Evolutionary conservation across 2,888 invertebrate genomes (phyloP).

Genomic region (Protodeltote pygarga): DNA sequence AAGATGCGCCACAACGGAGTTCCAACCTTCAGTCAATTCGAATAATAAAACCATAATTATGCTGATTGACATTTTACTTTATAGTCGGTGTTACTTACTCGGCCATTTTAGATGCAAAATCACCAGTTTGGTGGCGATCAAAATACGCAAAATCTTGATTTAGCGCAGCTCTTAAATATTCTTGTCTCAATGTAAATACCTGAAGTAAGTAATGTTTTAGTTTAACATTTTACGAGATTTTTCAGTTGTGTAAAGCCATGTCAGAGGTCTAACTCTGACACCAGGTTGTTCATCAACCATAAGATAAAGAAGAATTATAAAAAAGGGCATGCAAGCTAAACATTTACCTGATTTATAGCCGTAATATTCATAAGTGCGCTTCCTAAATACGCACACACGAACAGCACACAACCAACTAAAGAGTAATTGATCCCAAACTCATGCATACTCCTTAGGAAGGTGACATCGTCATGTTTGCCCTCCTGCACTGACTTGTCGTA

Average conservation of each 20-base stretch:
- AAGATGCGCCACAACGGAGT: too few species aligned
- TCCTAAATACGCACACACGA: conserved; percentile 87
- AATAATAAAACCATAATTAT: too few species aligned
- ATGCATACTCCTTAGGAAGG: conserved; percentile 80
- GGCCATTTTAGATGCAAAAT: conserved; percentile 91
- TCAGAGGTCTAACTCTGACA: background rate
- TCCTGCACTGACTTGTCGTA: conserved; percentile 61
- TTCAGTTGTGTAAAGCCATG: too few species aligned
- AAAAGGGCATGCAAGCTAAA: too few species aligned
- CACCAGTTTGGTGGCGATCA: conserved; percentile 89
- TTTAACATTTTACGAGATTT: too few species aligned
- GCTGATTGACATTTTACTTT: conserved; percentile 11
- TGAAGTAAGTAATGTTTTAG: conserved; percentile 53
- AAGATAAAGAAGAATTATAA: too few species aligned
- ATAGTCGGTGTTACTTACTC: conserved; percentile 84
- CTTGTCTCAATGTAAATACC: conserved; percentile 87
- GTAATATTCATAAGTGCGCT: conserved; percentile 89
- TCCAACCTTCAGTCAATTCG: too few species aligned
- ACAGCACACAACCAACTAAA: conserved; percentile 86
- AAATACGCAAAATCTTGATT: conserved; percentile 92
- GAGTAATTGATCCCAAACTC: conserved; percentile 87
- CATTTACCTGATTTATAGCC: conserved; percentile 89
- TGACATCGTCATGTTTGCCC: conserved; percentile 56
- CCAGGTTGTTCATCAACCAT: background rate
- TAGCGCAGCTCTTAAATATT: conserved; percentile 88